Evolutionary conservation across 1,140 invertebrate genomes (phyloP).

Genomic region (Dendrolimus punctatus): DNA sequence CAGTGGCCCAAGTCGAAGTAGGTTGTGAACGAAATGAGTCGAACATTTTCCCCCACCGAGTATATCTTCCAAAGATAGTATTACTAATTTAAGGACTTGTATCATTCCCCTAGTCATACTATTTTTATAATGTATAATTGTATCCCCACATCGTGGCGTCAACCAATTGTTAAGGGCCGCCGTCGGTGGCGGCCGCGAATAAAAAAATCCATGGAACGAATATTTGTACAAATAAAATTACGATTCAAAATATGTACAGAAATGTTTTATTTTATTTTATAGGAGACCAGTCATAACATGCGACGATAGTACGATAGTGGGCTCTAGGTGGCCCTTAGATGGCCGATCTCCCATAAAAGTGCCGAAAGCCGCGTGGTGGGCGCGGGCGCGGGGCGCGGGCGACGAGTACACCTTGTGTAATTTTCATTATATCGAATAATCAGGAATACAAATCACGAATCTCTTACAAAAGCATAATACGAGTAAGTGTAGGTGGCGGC

Average conservation of each 20-base stretch:
- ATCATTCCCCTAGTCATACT: constrained; percentile 23
- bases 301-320: constrained; percentile 55
- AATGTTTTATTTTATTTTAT: constrained; percentile 59
- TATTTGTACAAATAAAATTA: constrained; percentile 60
- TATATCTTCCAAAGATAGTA: constrained; percentile 31
- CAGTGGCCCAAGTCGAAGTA: too few relatives aligned
- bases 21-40: constrained; percentile 15
- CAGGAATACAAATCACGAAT: constrained; percentile 68
- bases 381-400: constrained; percentile 21
- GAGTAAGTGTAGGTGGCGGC: constrained; percentile 42
- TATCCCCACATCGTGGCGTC: constrained; percentile 14
- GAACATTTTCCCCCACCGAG: constrained; percentile 21
- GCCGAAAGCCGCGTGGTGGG: constrained; percentile 32
- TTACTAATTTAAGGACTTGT: constrained; percentile 27
- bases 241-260: constrained; percentile 70
- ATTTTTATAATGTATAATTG: constrained; percentile 33
- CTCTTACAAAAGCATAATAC: constrained; percentile 66
- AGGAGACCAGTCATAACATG: constrained; percentile 57
- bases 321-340: constrained; percentile 11
- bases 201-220: constrained; percentile 7
- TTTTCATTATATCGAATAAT: constrained; percentile 57
- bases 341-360: constrained; percentile 41
- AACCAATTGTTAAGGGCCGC: constrained; percentile 7
- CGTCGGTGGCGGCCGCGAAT: constrained; percentile 3
- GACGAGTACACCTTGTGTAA: constrained; percentile 49